phyloP scores from a whole-genome alignment of 1,140 invertebrate genomes.

The Hesperophylax magnus region DNA sequence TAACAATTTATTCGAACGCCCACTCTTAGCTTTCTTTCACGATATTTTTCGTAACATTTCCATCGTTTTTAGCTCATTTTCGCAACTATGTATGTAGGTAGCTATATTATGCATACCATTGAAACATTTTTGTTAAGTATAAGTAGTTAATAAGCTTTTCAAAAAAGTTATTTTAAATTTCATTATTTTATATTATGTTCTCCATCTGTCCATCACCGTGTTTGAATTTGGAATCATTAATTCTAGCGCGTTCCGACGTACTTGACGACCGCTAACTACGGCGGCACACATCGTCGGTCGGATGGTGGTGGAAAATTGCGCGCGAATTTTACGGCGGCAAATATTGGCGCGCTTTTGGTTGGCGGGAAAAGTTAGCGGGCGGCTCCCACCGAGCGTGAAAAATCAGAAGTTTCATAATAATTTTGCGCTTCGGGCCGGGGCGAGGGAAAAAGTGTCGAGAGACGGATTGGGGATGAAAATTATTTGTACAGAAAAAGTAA shows the following conservation, averaged over 20 bases:
- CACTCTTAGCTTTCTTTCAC: too few species aligned
- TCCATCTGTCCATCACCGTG: neutral
- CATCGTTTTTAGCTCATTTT: too few species aligned
- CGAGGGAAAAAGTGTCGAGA: neutral
- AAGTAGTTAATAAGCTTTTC: too few species aligned
- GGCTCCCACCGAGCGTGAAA: slow-evolving; percentile 49
- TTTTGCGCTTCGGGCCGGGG: slow-evolving; percentile 22
- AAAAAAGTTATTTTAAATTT: too few species aligned
- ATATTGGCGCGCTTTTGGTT: slow-evolving; percentile 26
- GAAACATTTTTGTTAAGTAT: too few species aligned
- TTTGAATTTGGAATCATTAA: slow-evolving; percentile 25
- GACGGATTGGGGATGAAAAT: too few species aligned
- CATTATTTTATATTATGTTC: neutral
- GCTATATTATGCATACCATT: too few species aligned
- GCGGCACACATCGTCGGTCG: neutral
- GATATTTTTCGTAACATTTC: too few species aligned
- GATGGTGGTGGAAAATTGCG: slow-evolving; percentile 8
- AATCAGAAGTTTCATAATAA: slow-evolving; percentile 47
- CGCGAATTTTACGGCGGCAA: slow-evolving; percentile 14
- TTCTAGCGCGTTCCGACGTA: neutral
- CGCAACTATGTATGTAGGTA: too few species aligned
- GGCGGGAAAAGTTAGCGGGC: slow-evolving; percentile 47
- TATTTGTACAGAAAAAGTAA: too few species aligned
- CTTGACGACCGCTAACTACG: too few species aligned
- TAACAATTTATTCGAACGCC: too few species aligned